These are phyloP conservation scores for Mus pahari DNA, from an alignment of 2,113 vertebrate genomes.

Conservation along the genomic window DNA sequence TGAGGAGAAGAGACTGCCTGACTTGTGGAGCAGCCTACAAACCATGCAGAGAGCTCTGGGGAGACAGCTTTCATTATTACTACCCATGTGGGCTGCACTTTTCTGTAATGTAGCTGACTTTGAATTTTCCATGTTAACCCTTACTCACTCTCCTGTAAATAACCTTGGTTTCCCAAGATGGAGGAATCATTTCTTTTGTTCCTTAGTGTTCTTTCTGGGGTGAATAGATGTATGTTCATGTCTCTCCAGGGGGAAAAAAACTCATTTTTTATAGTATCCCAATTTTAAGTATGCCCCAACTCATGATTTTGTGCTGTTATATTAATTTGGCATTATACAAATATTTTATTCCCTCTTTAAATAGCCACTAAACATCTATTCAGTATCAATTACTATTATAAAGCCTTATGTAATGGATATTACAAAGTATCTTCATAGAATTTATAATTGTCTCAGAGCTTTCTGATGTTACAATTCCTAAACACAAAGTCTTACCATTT, in stretches of 20 bases:
- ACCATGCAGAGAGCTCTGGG: too few species aligned
- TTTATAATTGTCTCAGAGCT: neutral
- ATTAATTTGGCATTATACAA: neutral
- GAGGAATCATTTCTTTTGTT: neutral
- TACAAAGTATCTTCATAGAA: conserved; percentile 1
- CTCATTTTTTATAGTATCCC: neutral
- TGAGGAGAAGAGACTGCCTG: too few species aligned
- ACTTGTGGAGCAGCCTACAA: neutral
- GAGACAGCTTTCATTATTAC: neutral
- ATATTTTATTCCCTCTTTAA: neutral
- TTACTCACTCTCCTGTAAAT: neutral
- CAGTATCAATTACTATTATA: neutral
- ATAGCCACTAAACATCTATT: neutral
- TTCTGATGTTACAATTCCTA: conserved; percentile 39
- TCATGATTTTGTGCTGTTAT: conserved; percentile 15
- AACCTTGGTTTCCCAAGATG: neutral
- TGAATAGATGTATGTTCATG: neutral
- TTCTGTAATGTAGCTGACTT: neutral
- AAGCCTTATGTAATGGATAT: neutral
- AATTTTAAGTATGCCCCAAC: neutral
- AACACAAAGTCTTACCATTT: neutral
- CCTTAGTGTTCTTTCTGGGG: neutral
- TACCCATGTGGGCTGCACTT: too few species aligned
- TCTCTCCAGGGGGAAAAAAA: neutral
- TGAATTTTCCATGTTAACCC: neutral